These are phyloP conservation scores for Myripristis jacobus DNA, from an alignment of 2,797 vertebrate species.

Conservation along the genomic window DNA sequence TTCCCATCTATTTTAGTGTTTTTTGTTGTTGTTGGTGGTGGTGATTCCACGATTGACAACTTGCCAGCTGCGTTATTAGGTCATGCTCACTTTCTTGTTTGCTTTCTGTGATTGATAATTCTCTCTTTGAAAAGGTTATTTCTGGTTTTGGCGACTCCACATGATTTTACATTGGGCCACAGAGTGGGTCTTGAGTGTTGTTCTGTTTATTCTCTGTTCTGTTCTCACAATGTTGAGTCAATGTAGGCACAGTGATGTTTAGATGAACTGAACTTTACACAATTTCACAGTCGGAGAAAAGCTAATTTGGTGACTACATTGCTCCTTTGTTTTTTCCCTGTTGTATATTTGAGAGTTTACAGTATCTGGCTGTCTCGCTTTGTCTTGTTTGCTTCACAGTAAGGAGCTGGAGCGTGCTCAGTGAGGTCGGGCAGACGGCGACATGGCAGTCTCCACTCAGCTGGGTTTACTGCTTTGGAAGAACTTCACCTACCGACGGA, in stretches of 20 bases:
- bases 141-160: too few species aligned
- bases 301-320: background rate
- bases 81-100: background rate
- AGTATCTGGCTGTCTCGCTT: constrained; percentile 29
- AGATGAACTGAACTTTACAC: background rate
- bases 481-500: constrained; percentile 94
- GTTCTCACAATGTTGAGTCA: constrained; percentile 22
- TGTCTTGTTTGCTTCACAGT: constrained; percentile 55
- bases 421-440: constrained; percentile 74
- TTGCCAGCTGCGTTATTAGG: background rate
- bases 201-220: constrained; percentile 40
- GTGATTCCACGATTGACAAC: background rate
- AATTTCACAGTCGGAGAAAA: background rate
- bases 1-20: background rate
- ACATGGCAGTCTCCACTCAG: constrained; percentile 94
- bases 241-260: background rate
- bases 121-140: background rate
- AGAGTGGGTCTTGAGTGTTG: background rate
- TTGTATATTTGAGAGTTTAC: background rate
- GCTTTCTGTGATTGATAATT: background rate
- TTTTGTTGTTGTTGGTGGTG: background rate
- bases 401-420: constrained; percentile 70
- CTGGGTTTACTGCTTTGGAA: constrained; percentile 97
- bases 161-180: background rate
- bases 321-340: background rate